These are phyloP conservation scores for Diorhabda sublineata DNA, from an alignment of 1,140 invertebrate species.

Conservation along the genomic window DNA sequence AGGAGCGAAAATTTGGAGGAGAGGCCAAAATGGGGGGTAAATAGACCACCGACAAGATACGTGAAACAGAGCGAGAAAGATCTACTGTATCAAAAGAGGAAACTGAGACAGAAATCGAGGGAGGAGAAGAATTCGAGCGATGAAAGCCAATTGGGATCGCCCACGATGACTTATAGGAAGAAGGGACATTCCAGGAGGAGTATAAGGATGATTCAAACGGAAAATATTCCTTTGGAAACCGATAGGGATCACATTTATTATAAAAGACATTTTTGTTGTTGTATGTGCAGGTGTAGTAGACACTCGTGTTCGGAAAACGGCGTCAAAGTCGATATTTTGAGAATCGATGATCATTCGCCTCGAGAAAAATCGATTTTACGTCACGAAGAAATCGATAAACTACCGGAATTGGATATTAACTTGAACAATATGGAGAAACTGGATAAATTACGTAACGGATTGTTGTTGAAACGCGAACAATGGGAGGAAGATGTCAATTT, in stretches of 20 bases:
- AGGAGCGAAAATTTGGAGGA: conserved; percentile 54
- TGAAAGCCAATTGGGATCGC: conserved; percentile 55
- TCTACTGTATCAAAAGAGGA: conserved; percentile 65
- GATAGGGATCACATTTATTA: conserved; percentile 44
- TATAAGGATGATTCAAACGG: conserved; percentile 42
- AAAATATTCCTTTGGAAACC: conserved; percentile 42
- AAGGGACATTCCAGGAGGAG: conserved; percentile 36
- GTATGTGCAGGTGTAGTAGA: conserved; percentile 34
- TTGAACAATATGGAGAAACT: conserved; percentile 32
- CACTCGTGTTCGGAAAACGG: conserved; percentile 24
- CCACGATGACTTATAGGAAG: conserved; percentile 38
- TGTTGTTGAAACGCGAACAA: conserved; percentile 39
- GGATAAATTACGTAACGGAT: conserved; percentile 33
- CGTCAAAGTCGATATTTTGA: conserved; percentile 39
- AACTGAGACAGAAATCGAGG: conserved; percentile 55
- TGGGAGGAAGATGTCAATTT: conserved; percentile 41
- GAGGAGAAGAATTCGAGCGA: conserved; percentile 55
- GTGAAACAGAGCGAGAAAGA: conserved; percentile 75
- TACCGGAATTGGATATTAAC: conserved; percentile 22
- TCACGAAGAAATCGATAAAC: conserved; percentile 14
- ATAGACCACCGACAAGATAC: conserved; percentile 65
- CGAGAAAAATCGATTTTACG: conserved; percentile 20
- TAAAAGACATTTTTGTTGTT: conserved; percentile 35
- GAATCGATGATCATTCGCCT: conserved; percentile 38
- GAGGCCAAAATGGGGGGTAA: conserved; percentile 64